Conservation (phyloP, 2,888 invertebrate species). For the Cephus runcator region DNA sequence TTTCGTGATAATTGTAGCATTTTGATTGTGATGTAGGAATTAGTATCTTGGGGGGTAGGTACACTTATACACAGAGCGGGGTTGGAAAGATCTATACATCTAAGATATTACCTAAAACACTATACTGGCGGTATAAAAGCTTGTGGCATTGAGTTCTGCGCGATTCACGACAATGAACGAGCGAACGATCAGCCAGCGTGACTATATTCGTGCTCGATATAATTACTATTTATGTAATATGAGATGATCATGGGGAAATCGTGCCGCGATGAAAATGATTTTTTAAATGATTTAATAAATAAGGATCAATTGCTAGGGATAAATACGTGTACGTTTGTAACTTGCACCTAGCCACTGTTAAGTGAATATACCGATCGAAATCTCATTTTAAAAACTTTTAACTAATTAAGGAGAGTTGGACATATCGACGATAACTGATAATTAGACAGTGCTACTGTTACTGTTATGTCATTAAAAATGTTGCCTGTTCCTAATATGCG, state of each 20-base stretch:
- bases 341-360: not conserved
- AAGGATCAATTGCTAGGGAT: not conserved
- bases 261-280: not conserved
- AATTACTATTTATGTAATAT: not conserved
- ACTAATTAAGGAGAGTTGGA: not conserved
- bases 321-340: not conserved
- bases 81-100: not conserved
- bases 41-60: not conserved
- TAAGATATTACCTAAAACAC: not conserved
- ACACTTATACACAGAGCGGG: conserved; percentile 1
- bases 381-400: not conserved
- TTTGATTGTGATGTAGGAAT: not conserved
- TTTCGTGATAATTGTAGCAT: not conserved
- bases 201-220: not conserved
- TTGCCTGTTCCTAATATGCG: not conserved
- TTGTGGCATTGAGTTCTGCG: not conserved
- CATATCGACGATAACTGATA: not conserved
- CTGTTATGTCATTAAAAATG: not conserved
- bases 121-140: not conserved
- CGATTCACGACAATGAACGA: not conserved
- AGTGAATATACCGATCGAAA: not conserved
- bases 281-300: not conserved
- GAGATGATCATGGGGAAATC: not conserved
- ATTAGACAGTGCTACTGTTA: not conserved
- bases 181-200: not conserved